These are phyloP conservation scores for Epinotia brunnichana DNA, from an alignment of 2,888 invertebrate genomes.

Conservation along the genomic window DNA sequence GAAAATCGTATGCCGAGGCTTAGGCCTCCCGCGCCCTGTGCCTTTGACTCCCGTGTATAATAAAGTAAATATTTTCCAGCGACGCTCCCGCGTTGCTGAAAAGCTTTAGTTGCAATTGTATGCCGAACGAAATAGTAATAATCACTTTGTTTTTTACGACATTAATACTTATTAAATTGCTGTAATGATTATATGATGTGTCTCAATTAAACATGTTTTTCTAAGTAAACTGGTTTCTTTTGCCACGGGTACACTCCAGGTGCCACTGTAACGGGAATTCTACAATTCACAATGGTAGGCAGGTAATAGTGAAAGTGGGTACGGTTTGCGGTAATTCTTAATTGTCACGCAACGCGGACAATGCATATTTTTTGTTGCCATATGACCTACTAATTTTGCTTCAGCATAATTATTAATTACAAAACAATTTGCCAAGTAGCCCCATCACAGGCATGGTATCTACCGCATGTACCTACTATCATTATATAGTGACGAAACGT, in stretches of 20 bases:
- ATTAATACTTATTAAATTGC: conserved; percentile 79
- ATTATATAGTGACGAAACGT: background rate
- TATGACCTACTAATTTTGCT: conserved; percentile 11
- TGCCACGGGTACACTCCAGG: conserved; percentile 47
- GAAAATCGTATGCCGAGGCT: conserved; percentile 65
- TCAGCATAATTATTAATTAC: background rate
- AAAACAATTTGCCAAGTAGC: background rate
- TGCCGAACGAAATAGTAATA: conserved; percentile 77
- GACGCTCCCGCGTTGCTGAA: conserved; percentile 66
- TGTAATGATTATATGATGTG: conserved; percentile 74
- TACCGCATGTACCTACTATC: background rate
- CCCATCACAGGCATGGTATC: background rate
- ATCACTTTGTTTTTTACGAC: conserved; percentile 75
- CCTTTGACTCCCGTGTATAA: conserved; percentile 73
- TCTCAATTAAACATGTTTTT: conserved; percentile 81
- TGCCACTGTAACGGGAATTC: conserved; percentile 46
- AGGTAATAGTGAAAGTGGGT: conserved; percentile 45
- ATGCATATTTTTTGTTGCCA: conserved; percentile 37
- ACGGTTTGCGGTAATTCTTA: conserved; percentile 17
- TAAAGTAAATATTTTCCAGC: conserved; percentile 61
- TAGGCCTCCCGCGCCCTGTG: conserved; percentile 71
- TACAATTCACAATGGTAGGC: conserved; percentile 12
- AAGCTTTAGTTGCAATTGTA: conserved; percentile 76
- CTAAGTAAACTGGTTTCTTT: conserved; percentile 63
- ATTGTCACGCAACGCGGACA: conserved; percentile 44